Conservation (phyloP, 2,888 invertebrate genomes). For the Campoletis raptor region DNA sequence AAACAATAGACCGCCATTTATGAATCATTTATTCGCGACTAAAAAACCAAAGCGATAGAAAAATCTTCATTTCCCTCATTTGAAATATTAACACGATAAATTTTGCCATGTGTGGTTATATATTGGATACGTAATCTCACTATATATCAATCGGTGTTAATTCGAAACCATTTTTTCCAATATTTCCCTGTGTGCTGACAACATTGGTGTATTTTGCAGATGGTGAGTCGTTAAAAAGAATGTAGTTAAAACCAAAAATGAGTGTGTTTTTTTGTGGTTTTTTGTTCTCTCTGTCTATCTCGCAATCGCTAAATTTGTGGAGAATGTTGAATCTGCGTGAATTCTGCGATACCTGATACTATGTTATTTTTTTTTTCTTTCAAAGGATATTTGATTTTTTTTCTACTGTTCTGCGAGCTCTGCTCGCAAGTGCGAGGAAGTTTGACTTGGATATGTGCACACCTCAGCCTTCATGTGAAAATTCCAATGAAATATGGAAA, state of each 20-base stretch:
- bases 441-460: constrained; percentile 12
- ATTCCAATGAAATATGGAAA: constrained; percentile 34
- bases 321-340: constrained; percentile 59
- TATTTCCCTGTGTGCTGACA: constrained; percentile 82
- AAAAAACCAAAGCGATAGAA: constrained; percentile 26
- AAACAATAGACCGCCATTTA: constrained; percentile 18
- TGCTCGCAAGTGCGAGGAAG: constrained; percentile 15
- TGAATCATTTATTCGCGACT: constrained; percentile 51
- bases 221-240: constrained; percentile 81
- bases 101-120: constrained; percentile 62
- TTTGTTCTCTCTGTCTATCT: constrained; percentile 36
- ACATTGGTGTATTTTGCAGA: constrained; percentile 82
- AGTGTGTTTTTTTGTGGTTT: constrained; percentile 77
- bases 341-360: constrained; percentile 40
- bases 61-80: constrained; percentile 1
- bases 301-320: constrained; percentile 51
- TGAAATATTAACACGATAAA: constrained; percentile 57
- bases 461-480: constrained; percentile 31
- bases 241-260: constrained; percentile 74
- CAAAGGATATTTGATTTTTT: constrained; percentile 1
- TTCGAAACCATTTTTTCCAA: constrained; percentile 80
- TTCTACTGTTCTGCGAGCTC: constrained; percentile 24
- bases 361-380: constrained; percentile 15
- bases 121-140: constrained; percentile 64
- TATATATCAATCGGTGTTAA: constrained; percentile 76